A percentile compares a stretch with the other conserved stretches of the same genome.
Evolutionary conservation across 1,140 invertebrate species (phyloP).

Genomic region (Aphelenchoides fujianensis): DNA sequence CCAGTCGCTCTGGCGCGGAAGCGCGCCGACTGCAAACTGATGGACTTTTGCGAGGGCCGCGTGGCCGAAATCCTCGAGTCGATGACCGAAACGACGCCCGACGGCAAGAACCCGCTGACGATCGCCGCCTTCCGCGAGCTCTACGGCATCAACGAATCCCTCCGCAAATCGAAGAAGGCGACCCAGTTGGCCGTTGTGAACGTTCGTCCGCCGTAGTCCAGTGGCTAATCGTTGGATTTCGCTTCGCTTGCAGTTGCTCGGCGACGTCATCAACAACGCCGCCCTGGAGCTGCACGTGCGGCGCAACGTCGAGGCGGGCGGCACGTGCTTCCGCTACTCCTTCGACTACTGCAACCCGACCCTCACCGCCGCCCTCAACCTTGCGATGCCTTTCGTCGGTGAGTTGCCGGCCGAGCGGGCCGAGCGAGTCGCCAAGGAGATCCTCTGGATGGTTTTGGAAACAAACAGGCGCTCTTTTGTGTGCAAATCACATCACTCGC

Average conservation of each 20-base stretch:
- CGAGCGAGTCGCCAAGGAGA: not conserved
- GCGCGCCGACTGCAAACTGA: not conserved
- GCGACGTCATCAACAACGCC: conserved; percentile 15
- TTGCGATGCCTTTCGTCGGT: conserved; percentile 12
- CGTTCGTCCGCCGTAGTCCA: not conserved
- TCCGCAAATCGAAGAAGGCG: not conserved
- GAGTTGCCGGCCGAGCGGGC: not conserved
- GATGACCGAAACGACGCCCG: not conserved
- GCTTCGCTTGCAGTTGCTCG: conserved; percentile 6
- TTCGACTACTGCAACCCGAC: conserved; percentile 20
- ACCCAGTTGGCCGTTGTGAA: not conserved
- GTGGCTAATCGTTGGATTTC: too few relatives aligned
- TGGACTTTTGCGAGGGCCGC: conserved; percentile 4
- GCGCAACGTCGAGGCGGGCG: not conserved
- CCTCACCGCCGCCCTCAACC: not conserved
- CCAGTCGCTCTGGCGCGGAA: not conserved
- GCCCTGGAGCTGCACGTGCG: not conserved
- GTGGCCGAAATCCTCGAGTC: conserved; percentile 8
- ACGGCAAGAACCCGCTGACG: not conserved
- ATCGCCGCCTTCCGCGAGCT: not conserved
- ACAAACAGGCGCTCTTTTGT: not conserved
- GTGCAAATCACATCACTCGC: too few relatives aligned
- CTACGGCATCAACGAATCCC: conserved; percentile 5
- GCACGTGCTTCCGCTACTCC: conserved; percentile 7
- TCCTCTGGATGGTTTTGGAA: not conserved